Percentiles rank a stretch among this genome's conserved stretches.
These are phyloP conservation scores for Heliconius melpomene DNA, from an alignment of 1,140 invertebrate species.

Conservation along the genomic window DNA sequence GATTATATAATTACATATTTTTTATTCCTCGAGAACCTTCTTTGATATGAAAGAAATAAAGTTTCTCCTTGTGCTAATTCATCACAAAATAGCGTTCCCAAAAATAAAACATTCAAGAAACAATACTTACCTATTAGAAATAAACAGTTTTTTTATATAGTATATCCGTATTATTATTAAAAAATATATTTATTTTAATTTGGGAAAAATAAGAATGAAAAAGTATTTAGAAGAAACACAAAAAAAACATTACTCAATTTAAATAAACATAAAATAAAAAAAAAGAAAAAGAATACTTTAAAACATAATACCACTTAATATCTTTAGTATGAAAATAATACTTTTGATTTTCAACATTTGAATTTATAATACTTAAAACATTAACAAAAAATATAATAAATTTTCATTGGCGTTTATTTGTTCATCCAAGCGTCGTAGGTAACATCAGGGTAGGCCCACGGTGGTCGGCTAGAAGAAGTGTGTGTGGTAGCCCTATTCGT, in stretches of 20 bases:
- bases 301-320: conserved; percentile 1
- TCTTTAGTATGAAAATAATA: conserved; percentile 15
- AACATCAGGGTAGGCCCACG: conserved; percentile 68
- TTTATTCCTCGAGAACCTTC: not conserved
- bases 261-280: not conserved
- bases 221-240: too few species aligned
- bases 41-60: not conserved
- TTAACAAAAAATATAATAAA: not conserved
- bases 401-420: conserved; percentile 45
- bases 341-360: conserved; percentile 1
- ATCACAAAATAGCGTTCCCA: not conserved
- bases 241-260: too few species aligned
- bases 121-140: not conserved
- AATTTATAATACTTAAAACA: not conserved
- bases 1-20: not conserved
- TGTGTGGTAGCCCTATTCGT: conserved; percentile 63
- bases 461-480: conserved; percentile 61
- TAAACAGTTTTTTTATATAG: too few species aligned
- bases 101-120: not conserved
- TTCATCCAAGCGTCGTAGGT: conserved; percentile 59
- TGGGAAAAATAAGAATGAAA: too few species aligned
- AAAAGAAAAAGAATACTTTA: not conserved
- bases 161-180: too few species aligned
- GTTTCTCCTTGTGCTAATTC: not conserved
- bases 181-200: too few species aligned